Base-by-base conservation (phyloP, 2,888 invertebrate genomes). In the Platycnemis pennipes region DNA sequence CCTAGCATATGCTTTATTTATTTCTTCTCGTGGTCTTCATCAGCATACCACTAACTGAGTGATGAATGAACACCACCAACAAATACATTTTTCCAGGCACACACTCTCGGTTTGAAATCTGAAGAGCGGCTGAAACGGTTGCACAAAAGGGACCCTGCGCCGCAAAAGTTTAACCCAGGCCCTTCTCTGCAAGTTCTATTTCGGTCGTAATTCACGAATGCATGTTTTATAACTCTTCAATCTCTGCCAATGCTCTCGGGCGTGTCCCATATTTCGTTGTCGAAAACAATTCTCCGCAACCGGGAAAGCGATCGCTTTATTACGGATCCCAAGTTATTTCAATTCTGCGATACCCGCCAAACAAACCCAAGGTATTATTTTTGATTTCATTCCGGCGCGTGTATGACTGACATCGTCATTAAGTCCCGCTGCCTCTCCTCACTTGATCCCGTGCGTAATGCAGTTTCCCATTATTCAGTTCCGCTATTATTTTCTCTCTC, bases 321-420 rank as follows among this genome's bases (percentile, higher is more conserved):
- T 69, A 69, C 77, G 1, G 13, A 77, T 77, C 77, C 77, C 37
- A 77, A 77, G 37, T 77, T 37, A 77, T 77, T 77, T 77, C 37
- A 37, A 37, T 37, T 77, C 11, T 77, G 31, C 13, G 37, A 37
- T 77, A 37, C n/a, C 56, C n/a, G n/a, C 7, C 69, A 42, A 26
- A 63, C 56, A 53, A 37, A 46, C 89, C 42, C 49, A 42, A 89
- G 89, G 89, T 37, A 8, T 91, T 44, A 91, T 63, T 44, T 91
- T 42, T 91, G 91, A 63, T 89, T 89, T 89, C 26, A 89, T 63
- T 45, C 69, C 89, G 26, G 44, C 63, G 63, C 91, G 91, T 69
- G 22, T 56, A 63, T 91, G 91, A 69, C 91, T 91, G 91, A 91
- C 91, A 91, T 69, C 91, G 91, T 44, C 91, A 91, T 91, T 91